Percentiles rank a stretch among this genome's conserved stretches.
Conservation (phyloP, 53 echinoderm and acorn worm genomes). For the Crossaster papposus region DNA sequence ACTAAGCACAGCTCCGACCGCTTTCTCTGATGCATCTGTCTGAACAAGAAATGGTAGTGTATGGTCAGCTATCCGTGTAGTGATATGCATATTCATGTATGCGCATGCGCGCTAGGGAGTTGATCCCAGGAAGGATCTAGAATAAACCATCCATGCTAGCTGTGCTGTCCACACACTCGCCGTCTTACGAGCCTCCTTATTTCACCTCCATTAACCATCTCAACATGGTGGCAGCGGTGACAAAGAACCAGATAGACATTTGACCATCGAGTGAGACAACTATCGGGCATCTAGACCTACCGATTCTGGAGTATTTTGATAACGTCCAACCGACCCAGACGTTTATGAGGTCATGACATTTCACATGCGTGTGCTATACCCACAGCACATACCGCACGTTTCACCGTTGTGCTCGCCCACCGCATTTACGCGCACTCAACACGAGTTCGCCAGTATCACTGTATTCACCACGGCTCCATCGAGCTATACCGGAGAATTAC, state of each 20-base stretch:
- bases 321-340: no score
- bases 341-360: no score
- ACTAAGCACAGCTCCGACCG: no score
- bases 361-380: no score
- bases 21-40: no score
- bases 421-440: no score
- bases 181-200: neutral
- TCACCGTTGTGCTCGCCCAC: no score
- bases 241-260: neutral
- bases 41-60: no score
- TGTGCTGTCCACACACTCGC: neutral
- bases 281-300: neutral
- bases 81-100: neutral
- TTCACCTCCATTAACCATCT: neutral
- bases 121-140: neutral
- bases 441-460: neutral
- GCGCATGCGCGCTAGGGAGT: neutral
- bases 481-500: no score
- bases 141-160: neutral
- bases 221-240: constrained; percentile 38
- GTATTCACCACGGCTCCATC: no score
- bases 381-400: no score
- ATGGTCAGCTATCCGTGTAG: no score
- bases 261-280: neutral
- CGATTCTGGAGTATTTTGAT: neutral